phyloP scores from a whole-genome alignment of 2,113 vertebrate species.

The Panurus biarmicus region DNA sequence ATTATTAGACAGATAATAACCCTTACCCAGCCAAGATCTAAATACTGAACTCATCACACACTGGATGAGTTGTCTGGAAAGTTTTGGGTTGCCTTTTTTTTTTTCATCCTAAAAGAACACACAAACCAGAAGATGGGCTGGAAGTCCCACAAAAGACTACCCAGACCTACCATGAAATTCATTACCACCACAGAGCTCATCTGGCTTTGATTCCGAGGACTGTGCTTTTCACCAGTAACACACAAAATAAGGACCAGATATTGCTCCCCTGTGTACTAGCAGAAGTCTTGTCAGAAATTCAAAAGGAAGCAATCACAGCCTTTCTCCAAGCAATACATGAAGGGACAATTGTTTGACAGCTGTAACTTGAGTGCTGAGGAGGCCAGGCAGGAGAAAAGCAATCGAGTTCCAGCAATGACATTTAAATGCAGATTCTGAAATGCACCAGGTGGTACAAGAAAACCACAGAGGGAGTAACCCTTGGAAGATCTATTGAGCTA shows the following conservation, averaged over 20 bases:
- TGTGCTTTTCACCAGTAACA: not conserved
- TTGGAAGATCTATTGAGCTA: not conserved
- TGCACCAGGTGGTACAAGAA: not conserved
- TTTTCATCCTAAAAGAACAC: not conserved
- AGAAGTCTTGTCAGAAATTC: not conserved
- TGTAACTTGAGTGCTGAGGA: not conserved
- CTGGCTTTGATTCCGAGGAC: not conserved
- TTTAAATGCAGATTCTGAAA: not conserved
- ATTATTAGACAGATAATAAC: constrained; percentile 59
- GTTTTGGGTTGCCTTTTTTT: not conserved
- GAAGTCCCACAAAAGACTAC: not conserved
- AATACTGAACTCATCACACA: constrained; percentile 1
- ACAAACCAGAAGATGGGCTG: not conserved
- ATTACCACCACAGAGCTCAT: not conserved
- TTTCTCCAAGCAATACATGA: not conserved
- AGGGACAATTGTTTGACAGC: not conserved
- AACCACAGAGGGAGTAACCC: not conserved
- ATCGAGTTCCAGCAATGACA: not conserved
- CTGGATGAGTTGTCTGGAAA: not conserved
- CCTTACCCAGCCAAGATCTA: not conserved
- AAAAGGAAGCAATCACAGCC: not conserved
- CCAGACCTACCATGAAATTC: not conserved
- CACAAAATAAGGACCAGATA: not conserved
- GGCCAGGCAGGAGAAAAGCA: not conserved
- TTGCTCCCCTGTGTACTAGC: not conserved